These are phyloP conservation scores for Colinus virginianus DNA, from an alignment of 2,113 vertebrate genomes.

Conservation along the genomic window DNA sequence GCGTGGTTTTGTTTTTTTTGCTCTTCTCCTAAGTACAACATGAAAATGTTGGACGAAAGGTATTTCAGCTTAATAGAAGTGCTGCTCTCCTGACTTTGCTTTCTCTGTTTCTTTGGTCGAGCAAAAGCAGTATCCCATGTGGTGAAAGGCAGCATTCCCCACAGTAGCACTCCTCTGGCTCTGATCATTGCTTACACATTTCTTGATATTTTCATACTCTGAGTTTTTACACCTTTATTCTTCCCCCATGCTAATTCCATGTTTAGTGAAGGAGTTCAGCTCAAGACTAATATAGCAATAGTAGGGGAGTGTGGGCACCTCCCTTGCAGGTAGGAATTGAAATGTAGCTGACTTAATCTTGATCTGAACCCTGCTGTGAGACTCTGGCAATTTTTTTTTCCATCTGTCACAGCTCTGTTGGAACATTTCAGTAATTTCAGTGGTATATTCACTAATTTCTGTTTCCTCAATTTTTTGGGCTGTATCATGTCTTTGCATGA, in stretches of 20 bases:
- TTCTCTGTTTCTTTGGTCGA: background rate
- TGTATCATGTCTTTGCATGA: background rate
- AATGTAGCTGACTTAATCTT: background rate
- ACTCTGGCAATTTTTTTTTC: background rate
- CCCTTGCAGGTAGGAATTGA: background rate
- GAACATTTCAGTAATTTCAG: background rate
- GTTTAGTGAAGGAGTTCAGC: background rate
- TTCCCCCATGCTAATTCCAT: background rate
- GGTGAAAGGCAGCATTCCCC: background rate
- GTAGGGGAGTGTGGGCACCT: rapidly evolving
- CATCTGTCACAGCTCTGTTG: background rate
- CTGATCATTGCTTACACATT: background rate
- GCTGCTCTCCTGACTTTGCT: background rate
- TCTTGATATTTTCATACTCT: background rate
- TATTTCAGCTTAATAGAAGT: background rate
- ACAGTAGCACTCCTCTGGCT: background rate
- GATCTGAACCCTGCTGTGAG: background rate
- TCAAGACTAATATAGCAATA: background rate
- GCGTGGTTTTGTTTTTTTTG: background rate
- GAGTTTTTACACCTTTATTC: background rate
- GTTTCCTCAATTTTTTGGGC: background rate
- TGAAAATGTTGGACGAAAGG: background rate
- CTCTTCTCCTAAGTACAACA: background rate
- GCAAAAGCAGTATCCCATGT: background rate
- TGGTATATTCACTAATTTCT: background rate